Evolutionary conservation across 2,797 vertebrate genomes (phyloP).

Genomic region (Myotis planiceps): DNA sequence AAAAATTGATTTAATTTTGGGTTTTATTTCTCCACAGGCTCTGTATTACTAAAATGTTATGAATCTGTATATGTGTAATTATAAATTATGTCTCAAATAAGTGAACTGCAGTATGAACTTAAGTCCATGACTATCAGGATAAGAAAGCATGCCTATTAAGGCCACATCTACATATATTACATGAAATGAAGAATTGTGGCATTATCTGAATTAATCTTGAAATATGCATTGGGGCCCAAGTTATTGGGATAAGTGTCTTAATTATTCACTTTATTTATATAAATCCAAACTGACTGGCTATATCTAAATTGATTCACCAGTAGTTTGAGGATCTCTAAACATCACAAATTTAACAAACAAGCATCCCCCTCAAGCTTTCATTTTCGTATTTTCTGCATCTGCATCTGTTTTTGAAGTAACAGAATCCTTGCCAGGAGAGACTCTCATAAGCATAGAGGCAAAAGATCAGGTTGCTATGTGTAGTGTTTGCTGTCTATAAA

Average conservation of each 20-base stretch:
- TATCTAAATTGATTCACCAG: background rate
- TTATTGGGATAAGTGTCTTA: background rate
- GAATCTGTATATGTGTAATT: background rate
- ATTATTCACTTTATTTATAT: background rate
- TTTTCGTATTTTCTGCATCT: background rate
- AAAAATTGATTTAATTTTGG: slow-evolving; percentile 26
- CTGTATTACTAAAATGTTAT: slow-evolving; percentile 12
- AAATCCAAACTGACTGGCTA: background rate
- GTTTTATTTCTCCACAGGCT: background rate
- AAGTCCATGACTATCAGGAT: background rate
- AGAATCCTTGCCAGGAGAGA: slow-evolving; percentile 19
- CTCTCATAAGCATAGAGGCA: background rate
- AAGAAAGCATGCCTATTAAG: slow-evolving; percentile 33
- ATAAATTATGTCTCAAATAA: slow-evolving; percentile 28
- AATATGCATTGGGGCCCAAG: background rate
- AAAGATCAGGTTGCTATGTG: background rate
- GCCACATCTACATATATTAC: background rate
- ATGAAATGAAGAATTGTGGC: background rate
- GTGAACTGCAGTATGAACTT: background rate
- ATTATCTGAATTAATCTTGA: background rate
- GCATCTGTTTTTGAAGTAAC: background rate
- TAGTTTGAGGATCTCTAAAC: background rate
- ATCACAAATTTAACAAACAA: background rate
- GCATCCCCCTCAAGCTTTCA: background rate
- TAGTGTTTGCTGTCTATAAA: background rate